Percentiles rank a stretch among this genome's conserved stretches.
Evolutionary conservation across 2,888 invertebrate genomes (phyloP).

Genomic region (Cephus rjabovi): DNA sequence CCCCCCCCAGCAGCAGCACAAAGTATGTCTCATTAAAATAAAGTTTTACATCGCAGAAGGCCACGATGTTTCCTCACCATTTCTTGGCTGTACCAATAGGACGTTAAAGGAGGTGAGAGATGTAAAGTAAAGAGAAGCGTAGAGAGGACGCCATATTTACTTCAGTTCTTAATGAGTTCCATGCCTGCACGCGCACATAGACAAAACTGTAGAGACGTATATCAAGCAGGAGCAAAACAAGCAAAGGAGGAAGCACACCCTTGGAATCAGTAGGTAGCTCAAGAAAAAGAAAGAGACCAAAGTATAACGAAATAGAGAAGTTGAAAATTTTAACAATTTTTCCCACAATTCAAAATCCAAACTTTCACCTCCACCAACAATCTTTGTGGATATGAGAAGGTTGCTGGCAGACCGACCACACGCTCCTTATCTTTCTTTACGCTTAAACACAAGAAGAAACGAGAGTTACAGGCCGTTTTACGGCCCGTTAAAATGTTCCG

Average conservation of each 20-base stretch:
- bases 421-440: conserved; percentile 32
- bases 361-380: not conserved
- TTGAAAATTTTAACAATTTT: no score
- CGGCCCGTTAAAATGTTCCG: conserved; percentile 58
- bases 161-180: conserved; percentile 51
- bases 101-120: conserved; percentile 1
- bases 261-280: no score
- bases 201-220: not conserved
- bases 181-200: conserved; percentile 20
- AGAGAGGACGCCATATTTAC: conserved; percentile 40
- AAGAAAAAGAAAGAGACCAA: not conserved
- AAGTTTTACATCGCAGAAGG: conserved; percentile 42
- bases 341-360: no score
- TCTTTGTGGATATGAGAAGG: conserved; percentile 9
- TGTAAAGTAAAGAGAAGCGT: not conserved
- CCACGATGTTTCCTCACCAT: conserved; percentile 23
- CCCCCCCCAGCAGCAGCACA: not conserved
- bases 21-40: conserved; percentile 43
- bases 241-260: not conserved
- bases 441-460: conserved; percentile 45
- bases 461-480: conserved; percentile 12
- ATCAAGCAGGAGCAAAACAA: not conserved
- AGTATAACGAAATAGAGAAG: no score
- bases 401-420: conserved; percentile 28
- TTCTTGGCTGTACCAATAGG: conserved; percentile 7